Evolutionary conservation across 2,797 vertebrate species (phyloP).

Genomic region (Pelobates cultripes): DNA sequence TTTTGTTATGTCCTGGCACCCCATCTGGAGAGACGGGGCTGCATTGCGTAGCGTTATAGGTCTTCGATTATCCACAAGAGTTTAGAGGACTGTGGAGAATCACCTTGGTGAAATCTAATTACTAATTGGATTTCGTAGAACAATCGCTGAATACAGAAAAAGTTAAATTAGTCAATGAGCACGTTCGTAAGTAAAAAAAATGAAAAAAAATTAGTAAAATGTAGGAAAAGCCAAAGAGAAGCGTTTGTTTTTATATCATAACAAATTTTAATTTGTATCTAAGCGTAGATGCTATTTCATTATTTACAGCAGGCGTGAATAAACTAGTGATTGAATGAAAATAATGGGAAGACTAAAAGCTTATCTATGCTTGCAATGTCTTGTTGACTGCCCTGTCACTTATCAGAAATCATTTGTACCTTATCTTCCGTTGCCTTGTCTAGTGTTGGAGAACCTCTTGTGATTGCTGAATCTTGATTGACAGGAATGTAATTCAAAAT

Average conservation of each 20-base stretch:
- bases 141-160: slow-evolving; percentile 12
- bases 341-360: neutral
- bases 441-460: slow-evolving; percentile 30
- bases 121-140: neutral
- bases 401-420: slow-evolving; percentile 46
- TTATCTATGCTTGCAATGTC: slow-evolving; percentile 27
- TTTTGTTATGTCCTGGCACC: neutral
- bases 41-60: neutral
- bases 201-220: neutral
- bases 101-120: slow-evolving; percentile 1
- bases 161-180: neutral
- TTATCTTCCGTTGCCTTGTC: slow-evolving; percentile 25
- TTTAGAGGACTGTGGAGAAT: slow-evolving; percentile 1
- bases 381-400: slow-evolving; percentile 36
- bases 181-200: neutral
- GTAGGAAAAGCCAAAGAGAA: neutral
- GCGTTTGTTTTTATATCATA: neutral
- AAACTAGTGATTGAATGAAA: slow-evolving; percentile 1
- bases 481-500: slow-evolving; percentile 41
- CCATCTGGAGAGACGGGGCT: neutral
- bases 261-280: neutral
- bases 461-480: slow-evolving; percentile 37
- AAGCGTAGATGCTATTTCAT: neutral
- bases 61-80: neutral
- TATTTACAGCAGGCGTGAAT: neutral